phyloP scores from a whole-genome alignment of 1,140 invertebrate genomes.

The Brachionus koreanus region DNA sequence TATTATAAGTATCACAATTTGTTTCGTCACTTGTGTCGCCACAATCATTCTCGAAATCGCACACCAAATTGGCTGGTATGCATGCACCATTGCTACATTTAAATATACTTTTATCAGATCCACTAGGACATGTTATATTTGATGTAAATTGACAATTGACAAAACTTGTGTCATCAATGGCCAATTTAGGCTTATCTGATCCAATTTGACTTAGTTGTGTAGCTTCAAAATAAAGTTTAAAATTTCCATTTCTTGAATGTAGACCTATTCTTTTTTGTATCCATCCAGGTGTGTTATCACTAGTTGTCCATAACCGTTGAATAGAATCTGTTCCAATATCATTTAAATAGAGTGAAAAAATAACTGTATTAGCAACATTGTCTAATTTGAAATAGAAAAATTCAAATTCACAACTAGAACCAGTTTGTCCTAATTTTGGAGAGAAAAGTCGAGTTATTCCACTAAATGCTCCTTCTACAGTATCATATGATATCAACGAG shows the following conservation, averaged over 20 bases:
- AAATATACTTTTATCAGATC: neutral
- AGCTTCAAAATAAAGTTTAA: constrained; percentile 41
- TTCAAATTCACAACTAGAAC: constrained; percentile 39
- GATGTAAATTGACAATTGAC: constrained; percentile 9
- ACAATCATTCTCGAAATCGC: constrained; percentile 36
- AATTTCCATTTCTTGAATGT: neutral
- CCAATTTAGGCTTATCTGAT: constrained; percentile 9
- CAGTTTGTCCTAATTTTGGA: constrained; percentile 43
- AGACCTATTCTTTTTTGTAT: constrained; percentile 17
- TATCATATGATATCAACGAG: constrained; percentile 44
- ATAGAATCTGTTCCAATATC: neutral
- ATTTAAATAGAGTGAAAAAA: constrained; percentile 1
- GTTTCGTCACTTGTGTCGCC: constrained; percentile 34
- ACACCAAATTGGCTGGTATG: constrained; percentile 7
- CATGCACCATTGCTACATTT: constrained; percentile 8
- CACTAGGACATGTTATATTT: constrained; percentile 19
- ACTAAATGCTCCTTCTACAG: constrained; percentile 18
- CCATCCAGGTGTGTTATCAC: neutral
- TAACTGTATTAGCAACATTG: neutral
- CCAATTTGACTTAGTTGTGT: neutral
- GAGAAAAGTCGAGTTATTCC: constrained; percentile 29
- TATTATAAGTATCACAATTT: neutral
- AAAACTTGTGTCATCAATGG: constrained; percentile 36
- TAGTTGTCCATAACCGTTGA: constrained; percentile 8
- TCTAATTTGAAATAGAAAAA: constrained; percentile 74